phyloP scores from a whole-genome alignment of 2,113 vertebrate species.

The Calyptommatus sinebrachiatus region DNA sequence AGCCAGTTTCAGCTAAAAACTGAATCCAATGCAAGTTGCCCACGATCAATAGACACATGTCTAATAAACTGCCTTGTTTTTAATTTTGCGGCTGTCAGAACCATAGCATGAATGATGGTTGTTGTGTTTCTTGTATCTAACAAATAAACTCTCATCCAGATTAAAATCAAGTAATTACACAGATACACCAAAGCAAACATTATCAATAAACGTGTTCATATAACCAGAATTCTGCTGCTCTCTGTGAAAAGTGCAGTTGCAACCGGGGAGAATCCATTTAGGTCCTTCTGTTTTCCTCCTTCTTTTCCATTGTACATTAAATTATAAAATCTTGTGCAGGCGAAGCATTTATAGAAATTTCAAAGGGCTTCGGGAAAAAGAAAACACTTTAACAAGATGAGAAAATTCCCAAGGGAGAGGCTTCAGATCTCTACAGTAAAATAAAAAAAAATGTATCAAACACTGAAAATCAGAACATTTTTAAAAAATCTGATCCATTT shows the following conservation, averaged over 20 bases:
- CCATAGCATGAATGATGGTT: neutral
- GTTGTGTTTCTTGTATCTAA: conserved; percentile 22
- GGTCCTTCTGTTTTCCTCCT: neutral
- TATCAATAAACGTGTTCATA: neutral
- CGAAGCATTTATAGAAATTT: neutral
- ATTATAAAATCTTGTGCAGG: neutral
- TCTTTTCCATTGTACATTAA: neutral
- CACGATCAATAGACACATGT: neutral
- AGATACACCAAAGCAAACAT: conserved; percentile 28
- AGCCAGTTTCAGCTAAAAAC: too few species aligned
- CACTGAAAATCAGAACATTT: neutral
- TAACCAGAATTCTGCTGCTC: neutral
- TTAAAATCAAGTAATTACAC: neutral
- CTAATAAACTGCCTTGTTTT: neutral
- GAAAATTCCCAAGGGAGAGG: neutral
- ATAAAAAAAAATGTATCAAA: neutral
- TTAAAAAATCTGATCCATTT: neutral
- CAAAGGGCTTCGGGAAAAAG: neutral
- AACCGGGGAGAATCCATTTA: neutral
- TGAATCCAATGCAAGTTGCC: neutral
- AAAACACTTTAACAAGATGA: neutral
- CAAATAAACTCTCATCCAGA: conserved; percentile 18
- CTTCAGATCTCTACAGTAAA: neutral
- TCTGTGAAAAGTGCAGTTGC: neutral
- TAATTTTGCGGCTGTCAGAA: neutral